Conservation (phyloP, 92 coral and sea anemone species). For the Chrysogorgia sp. region DNA sequence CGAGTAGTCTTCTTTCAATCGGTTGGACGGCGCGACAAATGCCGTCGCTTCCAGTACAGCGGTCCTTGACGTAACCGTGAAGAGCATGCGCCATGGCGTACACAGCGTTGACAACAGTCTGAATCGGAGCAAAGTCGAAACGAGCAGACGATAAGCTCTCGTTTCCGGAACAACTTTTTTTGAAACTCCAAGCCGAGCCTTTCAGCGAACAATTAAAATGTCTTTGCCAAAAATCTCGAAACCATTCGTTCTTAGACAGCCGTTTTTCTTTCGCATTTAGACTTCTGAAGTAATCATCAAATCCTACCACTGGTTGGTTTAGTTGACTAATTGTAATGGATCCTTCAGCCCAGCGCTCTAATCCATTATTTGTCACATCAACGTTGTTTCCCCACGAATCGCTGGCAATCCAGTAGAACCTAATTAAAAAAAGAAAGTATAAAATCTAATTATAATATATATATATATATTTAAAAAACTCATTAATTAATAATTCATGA, state of each 20-base stretch:
- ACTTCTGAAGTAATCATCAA: conserved; percentile 37
- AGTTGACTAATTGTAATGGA: conserved; percentile 50
- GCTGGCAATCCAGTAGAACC: conserved; percentile 46
- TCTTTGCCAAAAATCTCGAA: conserved; percentile 48
- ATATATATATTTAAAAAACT: no score
- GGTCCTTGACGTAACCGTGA: conserved; percentile 39
- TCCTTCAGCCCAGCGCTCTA: conserved; percentile 48
- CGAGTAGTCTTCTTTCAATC: conserved; percentile 18
- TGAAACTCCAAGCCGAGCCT: conserved; percentile 4
- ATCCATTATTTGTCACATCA: conserved; percentile 25
- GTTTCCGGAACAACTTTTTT: conserved; percentile 4
- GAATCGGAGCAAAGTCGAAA: conserved; percentile 48
- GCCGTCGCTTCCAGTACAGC: conserved; percentile 28
- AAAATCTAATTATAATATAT: no score
- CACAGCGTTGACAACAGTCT: conserved; percentile 54
- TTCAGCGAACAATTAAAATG: conserved; percentile 45
- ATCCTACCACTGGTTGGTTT: conserved; percentile 42
- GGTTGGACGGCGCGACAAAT: conserved; percentile 27
- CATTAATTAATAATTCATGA: no score
- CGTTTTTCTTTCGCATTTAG: conserved; percentile 25
- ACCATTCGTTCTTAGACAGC: conserved; percentile 43
- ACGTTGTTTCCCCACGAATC: conserved; percentile 59
- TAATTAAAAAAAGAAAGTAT: no score
- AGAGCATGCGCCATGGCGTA: conserved; percentile 61
- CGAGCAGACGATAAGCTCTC: conserved; percentile 23